Conservation (phyloP, 2,888 invertebrate genomes). For the Cheilosia vernalis region DNA sequence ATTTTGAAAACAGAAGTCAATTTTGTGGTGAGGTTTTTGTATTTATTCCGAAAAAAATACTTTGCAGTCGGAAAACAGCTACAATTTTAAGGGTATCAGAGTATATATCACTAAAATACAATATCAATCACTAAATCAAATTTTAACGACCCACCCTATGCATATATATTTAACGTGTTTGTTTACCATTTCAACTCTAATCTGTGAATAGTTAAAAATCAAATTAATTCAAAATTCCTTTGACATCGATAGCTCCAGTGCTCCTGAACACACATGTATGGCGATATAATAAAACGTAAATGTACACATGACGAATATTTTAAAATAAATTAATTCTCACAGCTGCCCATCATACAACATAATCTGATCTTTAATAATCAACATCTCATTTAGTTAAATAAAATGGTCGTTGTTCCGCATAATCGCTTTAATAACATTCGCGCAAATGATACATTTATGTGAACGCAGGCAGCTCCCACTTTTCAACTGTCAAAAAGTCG, state of each 20-base stretch:
- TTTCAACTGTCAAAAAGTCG: slow-evolving; percentile 49
- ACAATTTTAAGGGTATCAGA: too few species aligned
- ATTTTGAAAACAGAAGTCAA: too few species aligned
- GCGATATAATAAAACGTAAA: background rate
- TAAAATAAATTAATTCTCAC: slow-evolving; percentile 19
- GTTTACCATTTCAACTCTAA: too few species aligned
- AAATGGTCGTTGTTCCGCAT: slow-evolving; percentile 41
- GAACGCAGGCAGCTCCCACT: background rate
- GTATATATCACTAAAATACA: too few species aligned
- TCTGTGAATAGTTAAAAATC: too few species aligned
- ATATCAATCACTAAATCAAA: too few species aligned
- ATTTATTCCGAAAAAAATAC: too few species aligned
- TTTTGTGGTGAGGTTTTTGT: too few species aligned
- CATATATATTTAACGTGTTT: too few species aligned
- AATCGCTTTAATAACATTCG: slow-evolving; percentile 47
- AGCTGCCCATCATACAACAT: slow-evolving; percentile 9
- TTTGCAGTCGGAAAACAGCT: too few species aligned
- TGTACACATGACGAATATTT: background rate
- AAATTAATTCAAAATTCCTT: too few species aligned
- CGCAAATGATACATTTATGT: slow-evolving; percentile 7
- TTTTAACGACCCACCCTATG: too few species aligned
- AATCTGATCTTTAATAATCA: slow-evolving; percentile 54
- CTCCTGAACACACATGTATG: background rate
- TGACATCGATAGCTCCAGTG: background rate
- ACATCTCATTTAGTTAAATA: slow-evolving; percentile 51